Percentiles rank a stretch among this genome's conserved stretches.
Evolutionary conservation across 2,888 invertebrate genomes (phyloP).

Genomic region (Parthenolecanium corni): DNA sequence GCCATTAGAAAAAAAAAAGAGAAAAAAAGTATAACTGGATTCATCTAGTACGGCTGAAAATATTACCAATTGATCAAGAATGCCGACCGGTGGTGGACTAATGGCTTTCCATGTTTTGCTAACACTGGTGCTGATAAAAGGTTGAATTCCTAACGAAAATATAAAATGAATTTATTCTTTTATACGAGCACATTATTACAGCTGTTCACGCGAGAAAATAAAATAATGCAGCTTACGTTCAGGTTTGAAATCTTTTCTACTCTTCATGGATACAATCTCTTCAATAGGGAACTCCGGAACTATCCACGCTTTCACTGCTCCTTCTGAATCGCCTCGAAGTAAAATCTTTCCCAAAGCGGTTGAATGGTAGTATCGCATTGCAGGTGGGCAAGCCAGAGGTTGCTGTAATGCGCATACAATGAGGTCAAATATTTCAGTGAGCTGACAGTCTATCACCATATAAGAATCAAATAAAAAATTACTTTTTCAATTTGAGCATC

Average conservation of each 20-base stretch:
- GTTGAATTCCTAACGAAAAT: slow-evolving; percentile 50
- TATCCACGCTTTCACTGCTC: slow-evolving; percentile 77
- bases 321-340: slow-evolving; percentile 83
- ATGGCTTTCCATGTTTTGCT: slow-evolving; percentile 78
- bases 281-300: slow-evolving; percentile 69
- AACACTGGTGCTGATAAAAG: slow-evolving; percentile 68
- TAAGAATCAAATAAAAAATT: slow-evolving; percentile 8
- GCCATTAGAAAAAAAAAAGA: background rate
- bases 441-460: slow-evolving; percentile 7
- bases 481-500: slow-evolving; percentile 32
- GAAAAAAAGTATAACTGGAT: background rate
- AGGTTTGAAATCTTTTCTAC: slow-evolving; percentile 44
- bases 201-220: slow-evolving; percentile 30
- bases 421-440: background rate
- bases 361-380: slow-evolving; percentile 61
- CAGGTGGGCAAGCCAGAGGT: slow-evolving; percentile 72
- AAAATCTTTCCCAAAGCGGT: slow-evolving; percentile 55
- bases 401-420: slow-evolving; percentile 44
- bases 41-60: background rate
- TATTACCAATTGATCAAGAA: slow-evolving; percentile 70
- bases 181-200: background rate
- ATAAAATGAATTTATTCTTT: slow-evolving; percentile 15
- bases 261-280: slow-evolving; percentile 48
- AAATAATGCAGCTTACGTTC: slow-evolving; percentile 37
- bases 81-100: slow-evolving; percentile 79